phyloP scores from a whole-genome alignment of 2,113 vertebrate species.

The Callaeas wilsoni region DNA sequence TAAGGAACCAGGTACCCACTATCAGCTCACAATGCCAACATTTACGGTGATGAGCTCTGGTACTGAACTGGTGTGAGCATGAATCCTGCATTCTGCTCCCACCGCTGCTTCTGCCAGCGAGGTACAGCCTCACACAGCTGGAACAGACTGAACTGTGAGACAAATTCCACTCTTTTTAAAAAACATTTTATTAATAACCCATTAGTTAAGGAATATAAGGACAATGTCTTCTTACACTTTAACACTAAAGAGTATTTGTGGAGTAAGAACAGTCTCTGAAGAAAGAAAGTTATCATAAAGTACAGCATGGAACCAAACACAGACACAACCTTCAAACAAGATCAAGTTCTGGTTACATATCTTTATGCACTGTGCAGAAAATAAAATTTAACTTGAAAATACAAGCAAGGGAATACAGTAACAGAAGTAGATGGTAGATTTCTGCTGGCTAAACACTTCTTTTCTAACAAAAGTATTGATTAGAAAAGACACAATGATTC shows the following conservation, averaged over 20 bases:
- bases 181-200: slow-evolving; percentile 74
- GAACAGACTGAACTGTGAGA: background rate
- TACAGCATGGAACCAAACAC: slow-evolving; percentile 65
- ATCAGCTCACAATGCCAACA: background rate
- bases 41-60: fast-evolving
- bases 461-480: slow-evolving; percentile 56
- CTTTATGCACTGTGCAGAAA: slow-evolving; percentile 56
- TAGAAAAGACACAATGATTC: slow-evolving; percentile 60
- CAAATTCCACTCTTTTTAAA: background rate
- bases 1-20: background rate
- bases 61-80: background rate
- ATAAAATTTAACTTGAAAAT: slow-evolving; percentile 37
- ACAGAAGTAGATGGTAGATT: slow-evolving; percentile 55
- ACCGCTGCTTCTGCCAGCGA: background rate
- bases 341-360: slow-evolving; percentile 54
- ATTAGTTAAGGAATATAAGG: slow-evolving; percentile 72
- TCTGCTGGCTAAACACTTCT: slow-evolving; percentile 57
- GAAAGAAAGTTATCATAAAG: slow-evolving; percentile 64
- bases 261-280: slow-evolving; percentile 55
- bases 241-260: slow-evolving; percentile 73
- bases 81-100: background rate
- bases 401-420: slow-evolving; percentile 46
- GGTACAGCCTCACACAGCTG: background rate
- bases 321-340: slow-evolving; percentile 63
- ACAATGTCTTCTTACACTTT: slow-evolving; percentile 65